Conservation (phyloP, 2,113 vertebrate genomes). For the Cynoglossus semilaevis region DNA sequence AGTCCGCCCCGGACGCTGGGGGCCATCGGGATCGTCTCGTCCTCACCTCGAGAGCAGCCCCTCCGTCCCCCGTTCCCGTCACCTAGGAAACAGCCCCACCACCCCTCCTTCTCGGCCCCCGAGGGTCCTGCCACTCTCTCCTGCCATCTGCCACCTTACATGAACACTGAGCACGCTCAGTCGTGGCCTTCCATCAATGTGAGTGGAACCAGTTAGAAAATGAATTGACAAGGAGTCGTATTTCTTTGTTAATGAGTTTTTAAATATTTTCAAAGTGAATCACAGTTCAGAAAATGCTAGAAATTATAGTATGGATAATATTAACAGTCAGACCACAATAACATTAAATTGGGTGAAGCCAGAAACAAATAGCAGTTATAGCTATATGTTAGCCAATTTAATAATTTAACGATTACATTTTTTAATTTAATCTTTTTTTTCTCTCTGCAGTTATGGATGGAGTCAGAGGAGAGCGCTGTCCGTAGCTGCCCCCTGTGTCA, state of each 20-base stretch:
- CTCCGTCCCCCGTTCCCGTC: constrained; percentile 43
- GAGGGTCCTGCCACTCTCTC: constrained; percentile 72
- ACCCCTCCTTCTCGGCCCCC: constrained; percentile 70
- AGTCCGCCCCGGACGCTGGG: constrained; percentile 78
- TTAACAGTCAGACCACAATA: too few relatives aligned
- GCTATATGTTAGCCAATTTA: too few relatives aligned
- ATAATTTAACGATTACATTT: too few relatives aligned
- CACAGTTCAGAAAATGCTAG: too few relatives aligned
- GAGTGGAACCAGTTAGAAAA: constrained; percentile 57
- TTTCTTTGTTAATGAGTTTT: too few relatives aligned
- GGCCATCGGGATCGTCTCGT: constrained; percentile 32
- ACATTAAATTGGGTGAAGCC: too few relatives aligned
- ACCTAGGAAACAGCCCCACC: constrained; percentile 70
- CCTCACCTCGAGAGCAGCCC: constrained; percentile 66
- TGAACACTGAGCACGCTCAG: constrained; percentile 84
- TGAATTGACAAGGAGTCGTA: too few relatives aligned
- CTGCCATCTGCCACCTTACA: constrained; percentile 76
- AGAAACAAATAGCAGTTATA: too few relatives aligned
- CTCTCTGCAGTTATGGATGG: constrained; percentile 83
- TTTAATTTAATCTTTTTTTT: too few relatives aligned
- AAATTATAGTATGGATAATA: too few relatives aligned
- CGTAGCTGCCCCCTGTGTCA: constrained; percentile 92
- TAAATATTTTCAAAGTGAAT: too few relatives aligned
- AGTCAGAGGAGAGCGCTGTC: constrained; percentile 85
- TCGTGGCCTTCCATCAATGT: constrained; percentile 95